Base-by-base conservation (phyloP, 2,888 invertebrate species). In the Lordiphosa andalusiaca region DNA sequence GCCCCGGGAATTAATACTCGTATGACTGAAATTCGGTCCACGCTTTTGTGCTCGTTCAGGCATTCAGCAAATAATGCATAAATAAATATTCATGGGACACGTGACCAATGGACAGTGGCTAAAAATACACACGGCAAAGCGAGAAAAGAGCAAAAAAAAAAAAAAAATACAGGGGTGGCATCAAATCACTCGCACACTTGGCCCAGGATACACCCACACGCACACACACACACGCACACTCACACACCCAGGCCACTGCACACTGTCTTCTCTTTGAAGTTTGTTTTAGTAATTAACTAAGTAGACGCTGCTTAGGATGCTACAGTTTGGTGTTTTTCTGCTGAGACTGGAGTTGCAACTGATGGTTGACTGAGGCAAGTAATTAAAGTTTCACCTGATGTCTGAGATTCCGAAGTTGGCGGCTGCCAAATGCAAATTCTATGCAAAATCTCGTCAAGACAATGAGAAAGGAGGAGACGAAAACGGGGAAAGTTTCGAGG, bases 51-150 rank as follows among this genome's bases (percentile, higher is more conserved):
- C 9, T 7, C 30, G 9, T 30, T 30, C 30, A 30, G 30, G 30
- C 30, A 30, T 30, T 30, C 9, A 30, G 30, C 30, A 30, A 30
- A 9, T 30, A 30, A 30, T 30, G 30, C 30, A 30, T 30, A 30
- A 30, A 30, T 19, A 30, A 30, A 30, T 30, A 30, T 30, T 30
- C 30, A 30, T 30, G 9, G 63, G 56, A 30, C 62, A 62, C 62
- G 62, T 62, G 62, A 65, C 65, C 62, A 39, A n/a, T 42, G 38
- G 56, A 23, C 30, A 42, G 39, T 30, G 9, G 23, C 12, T 63
- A 65, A 65, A 64, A 62, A 53, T 53, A 53, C 19, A 38, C 16
- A 44, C 10, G 30, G 25, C 19, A 3, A 48, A 35, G 53, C 46
- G 30, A 21, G n/a, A 16, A 16, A 16, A 41, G 12, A 21, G 6